Evolutionary conservation across 2,797 vertebrate genomes (phyloP).

Genomic region (Poecilia picta): DNA sequence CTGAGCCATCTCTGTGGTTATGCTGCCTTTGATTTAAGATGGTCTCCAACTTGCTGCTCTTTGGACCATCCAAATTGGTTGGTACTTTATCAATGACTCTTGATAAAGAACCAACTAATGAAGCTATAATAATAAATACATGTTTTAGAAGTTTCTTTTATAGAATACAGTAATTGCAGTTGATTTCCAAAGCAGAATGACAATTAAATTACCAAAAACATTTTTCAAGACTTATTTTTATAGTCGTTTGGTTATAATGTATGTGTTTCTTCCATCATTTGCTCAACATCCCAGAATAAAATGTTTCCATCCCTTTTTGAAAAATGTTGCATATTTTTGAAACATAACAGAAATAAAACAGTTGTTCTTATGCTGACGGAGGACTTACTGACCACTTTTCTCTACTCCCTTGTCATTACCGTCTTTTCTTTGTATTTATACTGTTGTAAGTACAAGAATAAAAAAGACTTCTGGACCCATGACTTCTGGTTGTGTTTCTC

Average conservation of each 20-base stretch:
- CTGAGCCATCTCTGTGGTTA: background rate
- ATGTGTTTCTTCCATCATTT: no score
- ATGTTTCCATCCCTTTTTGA: no score
- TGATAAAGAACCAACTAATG: background rate
- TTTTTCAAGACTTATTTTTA: background rate
- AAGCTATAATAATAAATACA: background rate
- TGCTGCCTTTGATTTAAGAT: background rate
- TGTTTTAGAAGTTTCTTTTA: background rate
- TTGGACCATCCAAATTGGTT: background rate
- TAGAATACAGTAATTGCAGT: background rate
- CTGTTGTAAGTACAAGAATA: background rate
- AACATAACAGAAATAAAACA: background rate
- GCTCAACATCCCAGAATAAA: no score
- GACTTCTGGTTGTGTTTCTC: background rate
- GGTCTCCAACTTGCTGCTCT: background rate
- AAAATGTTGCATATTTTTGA: background rate
- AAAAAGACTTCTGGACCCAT: background rate
- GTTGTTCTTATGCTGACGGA: background rate
- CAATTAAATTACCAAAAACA: background rate
- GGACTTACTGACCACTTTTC: background rate
- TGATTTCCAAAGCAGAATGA: background rate
- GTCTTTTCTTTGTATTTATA: background rate
- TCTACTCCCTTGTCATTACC: background rate
- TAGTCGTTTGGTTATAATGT: background rate
- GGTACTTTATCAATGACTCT: background rate